Conservation (phyloP, 1,140 invertebrate species). For the Brachionus sp. region DNA sequence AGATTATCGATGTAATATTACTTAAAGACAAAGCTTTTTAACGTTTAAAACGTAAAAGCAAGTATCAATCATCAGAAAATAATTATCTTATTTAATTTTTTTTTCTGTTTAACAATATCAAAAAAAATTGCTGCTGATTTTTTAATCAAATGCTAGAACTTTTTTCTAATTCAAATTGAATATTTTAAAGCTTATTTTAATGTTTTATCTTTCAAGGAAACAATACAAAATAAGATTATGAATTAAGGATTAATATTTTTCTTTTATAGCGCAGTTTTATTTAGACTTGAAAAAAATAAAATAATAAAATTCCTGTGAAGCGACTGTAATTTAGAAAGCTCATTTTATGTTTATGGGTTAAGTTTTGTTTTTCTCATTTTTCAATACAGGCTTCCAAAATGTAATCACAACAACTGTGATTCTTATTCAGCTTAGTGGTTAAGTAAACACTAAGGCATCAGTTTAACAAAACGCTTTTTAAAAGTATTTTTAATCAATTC, state of each 20-base stretch:
- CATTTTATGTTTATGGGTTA: neutral
- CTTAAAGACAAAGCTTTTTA: slow-evolving; percentile 3
- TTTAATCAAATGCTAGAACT: neutral
- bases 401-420: neutral
- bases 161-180: neutral
- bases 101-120: neutral
- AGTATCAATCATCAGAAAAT: neutral
- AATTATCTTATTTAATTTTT: neutral
- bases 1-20: neutral
- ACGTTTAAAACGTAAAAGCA: neutral
- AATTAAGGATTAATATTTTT: no score
- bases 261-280: no score
- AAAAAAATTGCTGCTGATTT: neutral
- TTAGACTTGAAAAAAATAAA: neutral
- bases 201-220: no score
- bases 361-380: neutral
- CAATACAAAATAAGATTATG: no score
- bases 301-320: neutral
- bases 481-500: neutral
- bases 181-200: no score
- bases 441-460: neutral
- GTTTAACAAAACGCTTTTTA: neutral
- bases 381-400: neutral
- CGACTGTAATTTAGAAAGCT: neutral
- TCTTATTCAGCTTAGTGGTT: slow-evolving; percentile 1